These are phyloP conservation scores for Brachycybe producta DNA, from an alignment of 2,888 invertebrate genomes.

Conservation along the genomic window DNA sequence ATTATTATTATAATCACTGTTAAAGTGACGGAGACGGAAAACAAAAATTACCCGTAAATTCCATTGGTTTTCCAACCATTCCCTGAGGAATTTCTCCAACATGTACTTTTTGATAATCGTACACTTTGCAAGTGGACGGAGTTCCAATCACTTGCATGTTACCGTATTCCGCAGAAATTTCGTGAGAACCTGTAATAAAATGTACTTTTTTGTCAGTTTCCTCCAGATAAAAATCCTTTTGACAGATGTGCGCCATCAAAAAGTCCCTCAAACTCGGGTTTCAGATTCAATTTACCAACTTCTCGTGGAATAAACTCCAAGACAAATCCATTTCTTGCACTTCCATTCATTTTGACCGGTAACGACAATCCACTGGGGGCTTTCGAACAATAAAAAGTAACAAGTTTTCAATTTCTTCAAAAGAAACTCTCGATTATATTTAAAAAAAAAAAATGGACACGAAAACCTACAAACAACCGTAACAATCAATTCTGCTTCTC, in stretches of 20 bases:
- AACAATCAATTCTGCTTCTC: conserved; percentile 68
- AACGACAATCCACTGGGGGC: conserved; percentile 59
- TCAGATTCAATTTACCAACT: conserved; percentile 52
- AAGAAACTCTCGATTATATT: conserved; percentile 5
- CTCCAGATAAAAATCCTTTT: no score
- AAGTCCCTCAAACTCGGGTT: no score
- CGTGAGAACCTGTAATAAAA: conserved; percentile 46
- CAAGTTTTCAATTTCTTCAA: conserved; percentile 4
- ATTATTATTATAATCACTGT: no score
- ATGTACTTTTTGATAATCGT: conserved; percentile 76
- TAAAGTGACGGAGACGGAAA: no score
- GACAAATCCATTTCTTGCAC: conserved; percentile 71
- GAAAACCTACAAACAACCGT: conserved; percentile 51
- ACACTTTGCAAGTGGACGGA: conserved; percentile 53
- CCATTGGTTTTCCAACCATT: conserved; percentile 78
- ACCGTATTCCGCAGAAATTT: conserved; percentile 81
- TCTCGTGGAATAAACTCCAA: conserved; percentile 83
- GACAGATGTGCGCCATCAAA: no score
- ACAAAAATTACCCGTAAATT: conserved; percentile 59
- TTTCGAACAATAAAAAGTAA: conserved; percentile 18
- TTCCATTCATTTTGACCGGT: conserved; percentile 77
- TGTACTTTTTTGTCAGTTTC: no score
- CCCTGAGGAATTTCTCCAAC: conserved; percentile 69
- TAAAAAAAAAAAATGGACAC: conserved; percentile 18
- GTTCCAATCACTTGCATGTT: conserved; percentile 77